phyloP scores from a whole-genome alignment of 2,797 vertebrate species.

The Microchirus variegatus region DNA sequence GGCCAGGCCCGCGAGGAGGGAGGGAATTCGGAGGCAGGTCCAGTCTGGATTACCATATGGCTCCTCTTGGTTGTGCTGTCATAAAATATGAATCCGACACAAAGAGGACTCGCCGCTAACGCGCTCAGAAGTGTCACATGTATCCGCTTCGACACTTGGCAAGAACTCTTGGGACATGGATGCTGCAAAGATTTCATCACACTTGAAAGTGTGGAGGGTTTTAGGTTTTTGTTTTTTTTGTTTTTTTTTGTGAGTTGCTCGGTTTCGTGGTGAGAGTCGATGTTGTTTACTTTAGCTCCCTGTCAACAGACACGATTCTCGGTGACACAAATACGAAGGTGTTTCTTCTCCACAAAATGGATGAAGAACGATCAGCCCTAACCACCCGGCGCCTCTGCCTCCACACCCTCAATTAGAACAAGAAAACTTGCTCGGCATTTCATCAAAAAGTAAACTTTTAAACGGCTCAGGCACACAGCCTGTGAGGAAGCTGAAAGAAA shows the following conservation, averaged over 20 bases:
- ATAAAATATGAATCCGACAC: conserved; percentile 70
- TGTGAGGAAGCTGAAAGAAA: conserved; percentile 28
- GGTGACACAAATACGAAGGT: conserved; percentile 11
- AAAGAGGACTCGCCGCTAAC: conserved; percentile 36
- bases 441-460: conserved; percentile 22
- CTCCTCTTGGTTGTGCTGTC: conserved; percentile 62
- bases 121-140: conserved; percentile 52
- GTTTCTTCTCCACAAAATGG: neutral
- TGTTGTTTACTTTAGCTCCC: conserved; percentile 45
- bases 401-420: conserved; percentile 45
- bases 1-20: conserved; percentile 40
- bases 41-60: conserved; percentile 75
- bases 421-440: conserved; percentile 6
- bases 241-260: neutral
- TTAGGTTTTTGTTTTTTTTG: conserved; percentile 10
- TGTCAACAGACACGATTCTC: conserved; percentile 16
- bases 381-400: conserved; percentile 34
- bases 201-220: conserved; percentile 36
- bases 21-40: conserved; percentile 63
- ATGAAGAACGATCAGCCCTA: neutral
- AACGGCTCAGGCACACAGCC: conserved; percentile 7
- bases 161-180: conserved; percentile 28
- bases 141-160: conserved; percentile 3
- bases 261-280: conserved; percentile 5
- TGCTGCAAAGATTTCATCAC: conserved; percentile 73